Base-by-base conservation (phyloP, 2,113 vertebrate genomes). In the Siniperca knerii region DNA sequence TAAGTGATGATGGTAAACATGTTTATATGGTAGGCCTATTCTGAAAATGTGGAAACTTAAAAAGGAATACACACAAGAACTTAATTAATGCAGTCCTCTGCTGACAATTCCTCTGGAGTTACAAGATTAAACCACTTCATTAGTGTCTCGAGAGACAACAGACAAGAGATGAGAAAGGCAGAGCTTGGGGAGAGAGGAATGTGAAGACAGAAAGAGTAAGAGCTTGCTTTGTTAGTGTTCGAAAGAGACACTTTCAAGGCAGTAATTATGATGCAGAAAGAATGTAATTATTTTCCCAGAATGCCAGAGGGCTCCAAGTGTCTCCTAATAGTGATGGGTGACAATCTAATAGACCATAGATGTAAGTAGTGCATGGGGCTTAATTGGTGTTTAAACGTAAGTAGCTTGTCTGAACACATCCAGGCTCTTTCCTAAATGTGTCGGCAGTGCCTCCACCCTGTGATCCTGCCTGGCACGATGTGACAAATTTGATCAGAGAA, bases 261-360 rank as follows among this genome's bases (percentile, higher is more conserved):
- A 77, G 83, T 92, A 93, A 95, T 95, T 95, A 93, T 90, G 90
- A 93, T 40, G 74, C 75, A 81, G 75, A 84, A 78, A 89, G 88
- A 92, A 90, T 89, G 85, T 92, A 85, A 95, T 95, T 92, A 94
- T 93, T 94, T 93, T 87, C 69, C 83, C 84, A 87, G 85, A 92
- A 87, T 88, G 86, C 93, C 93, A 85, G 85, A 83, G 85, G 90
- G 85, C 82, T 83, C 69, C 9, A 55, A 83, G 86, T 82, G 75
- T 79, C 88, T 82, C 69, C 58, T 92, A 88, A 92, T 90, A 88
- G 84, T 89, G 91, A 93, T 81, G 89, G 90, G 81, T 92, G 92
- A 93, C 93, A 91, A 93, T 95, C 91, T 88, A 93, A 92, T 91
- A 86, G 82, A 84, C 82, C 67, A 52, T 68, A 89, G 81, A 90